Conservation (phyloP, 1,140 invertebrate species). For the Danaus plexippus region DNA sequence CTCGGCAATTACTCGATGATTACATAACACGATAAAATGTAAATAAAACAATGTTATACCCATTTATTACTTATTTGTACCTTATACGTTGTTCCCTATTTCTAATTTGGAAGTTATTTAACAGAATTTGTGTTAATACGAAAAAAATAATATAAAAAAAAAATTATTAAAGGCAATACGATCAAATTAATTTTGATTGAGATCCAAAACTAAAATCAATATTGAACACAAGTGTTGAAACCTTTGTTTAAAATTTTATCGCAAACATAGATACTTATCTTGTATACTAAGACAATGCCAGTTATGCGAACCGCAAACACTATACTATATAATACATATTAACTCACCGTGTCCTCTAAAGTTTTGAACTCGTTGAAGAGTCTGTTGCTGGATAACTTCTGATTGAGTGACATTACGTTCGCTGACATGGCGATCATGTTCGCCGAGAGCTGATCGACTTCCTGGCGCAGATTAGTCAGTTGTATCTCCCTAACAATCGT, state of each 20-base stretch:
- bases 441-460: slow-evolving; percentile 51
- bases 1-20: slow-evolving; percentile 14
- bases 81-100: neutral
- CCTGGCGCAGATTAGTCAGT: slow-evolving; percentile 36
- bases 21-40: slow-evolving; percentile 5
- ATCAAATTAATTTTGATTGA: neutral
- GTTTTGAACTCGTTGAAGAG: slow-evolving; percentile 54
- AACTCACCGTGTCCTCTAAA: slow-evolving; percentile 58
- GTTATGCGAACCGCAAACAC: neutral
- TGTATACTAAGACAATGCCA: neutral
- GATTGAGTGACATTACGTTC: slow-evolving; percentile 44
- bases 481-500: slow-evolving; percentile 49
- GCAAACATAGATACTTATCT: slow-evolving; percentile 8
- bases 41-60: slow-evolving; percentile 5
- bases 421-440: slow-evolving; percentile 51
- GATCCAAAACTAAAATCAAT: slow-evolving; percentile 13
- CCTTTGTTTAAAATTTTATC: slow-evolving; percentile 13
- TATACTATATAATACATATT: slow-evolving; percentile 8
- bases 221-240: slow-evolving; percentile 1
- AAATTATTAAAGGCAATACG: neutral
- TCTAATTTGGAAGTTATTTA: neutral
- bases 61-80: too few relatives aligned
- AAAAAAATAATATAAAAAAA: neutral
- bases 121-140: neutral
- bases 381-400: slow-evolving; percentile 47